These are phyloP conservation scores for rat (Rattus norvegicus) DNA, from an alignment of 2,113 vertebrate species.

Conservation along the genomic window DNA sequence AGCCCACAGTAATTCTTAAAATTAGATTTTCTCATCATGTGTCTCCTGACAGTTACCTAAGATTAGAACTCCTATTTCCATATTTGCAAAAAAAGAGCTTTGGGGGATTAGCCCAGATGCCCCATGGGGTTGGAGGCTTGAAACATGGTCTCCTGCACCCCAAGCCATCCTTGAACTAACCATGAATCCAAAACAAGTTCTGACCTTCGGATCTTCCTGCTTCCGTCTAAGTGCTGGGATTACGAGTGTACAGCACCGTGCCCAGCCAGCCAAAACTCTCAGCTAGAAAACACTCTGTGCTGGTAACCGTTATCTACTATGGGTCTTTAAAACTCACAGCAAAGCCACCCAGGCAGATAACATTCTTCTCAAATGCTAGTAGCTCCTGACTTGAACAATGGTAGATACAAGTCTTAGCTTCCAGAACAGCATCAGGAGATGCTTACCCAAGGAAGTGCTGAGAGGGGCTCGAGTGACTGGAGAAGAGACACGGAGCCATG, in stretches of 20 bases:
- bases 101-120: not conserved
- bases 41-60: slow-evolving; percentile 46
- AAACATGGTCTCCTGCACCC: not conserved
- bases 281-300: not conserved
- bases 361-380: slow-evolving; percentile 60
- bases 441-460: not conserved
- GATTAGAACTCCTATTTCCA: slow-evolving; percentile 49
- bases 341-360: slow-evolving; percentile 67
- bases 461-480: not conserved
- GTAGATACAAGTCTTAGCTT: slow-evolving; percentile 68
- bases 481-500: not conserved
- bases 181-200: too few relatives aligned
- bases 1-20: not conserved
- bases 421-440: slow-evolving; percentile 58
- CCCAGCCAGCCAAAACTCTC: slow-evolving; percentile 52
- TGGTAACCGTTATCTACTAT: slow-evolving; percentile 62
- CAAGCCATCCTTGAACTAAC: not conserved
- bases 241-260: not conserved
- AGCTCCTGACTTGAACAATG: slow-evolving; percentile 69
- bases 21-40: slow-evolving; percentile 21
- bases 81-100: slow-evolving; percentile 20
- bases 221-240: not conserved
- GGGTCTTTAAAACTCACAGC: slow-evolving; percentile 63
- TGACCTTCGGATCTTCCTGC: not conserved
- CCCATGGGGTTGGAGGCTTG: not conserved